phyloP scores from a whole-genome alignment of 2,797 vertebrate species.

The Rhinoraja longicauda region DNA sequence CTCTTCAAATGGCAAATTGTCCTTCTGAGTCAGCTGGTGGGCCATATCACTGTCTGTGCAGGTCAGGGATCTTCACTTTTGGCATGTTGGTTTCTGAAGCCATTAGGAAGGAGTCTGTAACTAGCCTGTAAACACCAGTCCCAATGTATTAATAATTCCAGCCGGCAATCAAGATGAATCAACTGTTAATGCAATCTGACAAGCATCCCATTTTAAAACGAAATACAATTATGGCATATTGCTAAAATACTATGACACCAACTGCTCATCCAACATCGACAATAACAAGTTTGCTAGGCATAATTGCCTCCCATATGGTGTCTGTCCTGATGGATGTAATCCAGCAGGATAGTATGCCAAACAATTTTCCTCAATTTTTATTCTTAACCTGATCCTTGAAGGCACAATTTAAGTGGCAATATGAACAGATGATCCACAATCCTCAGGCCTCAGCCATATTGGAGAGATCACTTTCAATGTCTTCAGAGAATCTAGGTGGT shows the following conservation, averaged over 20 bases:
- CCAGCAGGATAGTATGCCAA: neutral
- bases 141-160: neutral
- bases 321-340: neutral
- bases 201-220: neutral
- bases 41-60: neutral
- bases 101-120: neutral
- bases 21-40: neutral
- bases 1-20: neutral
- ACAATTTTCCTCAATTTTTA: neutral
- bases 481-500: too few relatives aligned
- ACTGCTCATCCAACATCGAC: neutral
- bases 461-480: neutral
- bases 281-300: neutral
- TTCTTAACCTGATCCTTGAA: neutral
- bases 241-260: neutral
- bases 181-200: neutral
- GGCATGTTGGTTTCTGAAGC: neutral
- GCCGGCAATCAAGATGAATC: neutral
- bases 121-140: neutral
- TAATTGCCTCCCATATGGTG: neutral
- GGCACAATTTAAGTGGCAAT: neutral
- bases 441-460: neutral
- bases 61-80: neutral
- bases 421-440: neutral
- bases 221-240: neutral